Percentiles rank a stretch among this genome's conserved stretches.
These are phyloP conservation scores for Paramormyrops kingsleyae DNA, from an alignment of 2,113 vertebrate species.

Conservation along the genomic window DNA sequence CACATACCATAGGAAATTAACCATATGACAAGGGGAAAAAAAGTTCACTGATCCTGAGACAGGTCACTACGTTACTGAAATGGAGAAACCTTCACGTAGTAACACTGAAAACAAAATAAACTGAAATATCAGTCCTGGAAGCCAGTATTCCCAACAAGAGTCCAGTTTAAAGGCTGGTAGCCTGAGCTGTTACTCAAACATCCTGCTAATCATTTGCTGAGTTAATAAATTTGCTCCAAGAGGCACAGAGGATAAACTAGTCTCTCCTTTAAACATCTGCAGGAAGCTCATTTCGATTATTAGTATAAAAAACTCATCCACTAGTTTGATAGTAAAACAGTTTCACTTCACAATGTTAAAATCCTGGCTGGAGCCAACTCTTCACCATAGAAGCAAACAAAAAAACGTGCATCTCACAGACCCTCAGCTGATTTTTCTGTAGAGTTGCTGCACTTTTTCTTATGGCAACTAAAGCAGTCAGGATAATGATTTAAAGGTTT, in stretches of 20 bases:
- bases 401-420: not conserved
- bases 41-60: not conserved
- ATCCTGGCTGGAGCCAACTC: not conserved
- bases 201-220: not conserved
- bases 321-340: not conserved
- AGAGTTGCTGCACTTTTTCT: not conserved
- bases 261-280: not conserved
- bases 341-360: slow-evolving; percentile 4
- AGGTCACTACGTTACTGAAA: not conserved
- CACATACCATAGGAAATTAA: not conserved
- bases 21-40: not conserved
- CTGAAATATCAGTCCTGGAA: slow-evolving; percentile 1
- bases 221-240: not conserved
- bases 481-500: slow-evolving; percentile 22
- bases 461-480: not conserved
- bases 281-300: not conserved
- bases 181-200: not conserved
- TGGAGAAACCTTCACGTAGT: not conserved
- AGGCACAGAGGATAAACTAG: not conserved
- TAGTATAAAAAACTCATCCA: not conserved
- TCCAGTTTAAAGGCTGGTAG: slow-evolving; percentile 34
- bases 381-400: not conserved
- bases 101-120: not conserved
- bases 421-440: not conserved
- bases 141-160: slow-evolving; percentile 23